These are phyloP conservation scores for Lateolabrax maculatus DNA, from an alignment of 2,797 vertebrate genomes.

Conservation along the genomic window DNA sequence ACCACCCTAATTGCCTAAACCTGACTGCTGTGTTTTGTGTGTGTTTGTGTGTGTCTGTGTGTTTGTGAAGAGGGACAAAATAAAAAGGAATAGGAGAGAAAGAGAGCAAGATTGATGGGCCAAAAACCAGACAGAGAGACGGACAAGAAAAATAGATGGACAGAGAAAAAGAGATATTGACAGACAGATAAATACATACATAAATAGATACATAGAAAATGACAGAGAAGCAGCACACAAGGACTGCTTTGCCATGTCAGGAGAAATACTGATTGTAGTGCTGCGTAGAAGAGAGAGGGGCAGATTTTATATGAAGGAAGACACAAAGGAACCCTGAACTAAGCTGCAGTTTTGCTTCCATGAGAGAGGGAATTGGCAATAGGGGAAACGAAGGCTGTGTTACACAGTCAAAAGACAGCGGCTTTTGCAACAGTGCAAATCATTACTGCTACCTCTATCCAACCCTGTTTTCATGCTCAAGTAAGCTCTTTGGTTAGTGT, in stretches of 20 bases:
- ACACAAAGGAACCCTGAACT: conserved; percentile 60
- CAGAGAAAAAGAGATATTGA: conserved; percentile 29
- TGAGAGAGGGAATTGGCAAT: conserved; percentile 44
- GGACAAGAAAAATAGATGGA: conserved; percentile 16
- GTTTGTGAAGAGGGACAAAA: conserved; percentile 9
- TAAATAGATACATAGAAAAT: conserved; percentile 37
- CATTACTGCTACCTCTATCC: conserved; percentile 65
- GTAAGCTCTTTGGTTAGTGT: conserved; percentile 62
- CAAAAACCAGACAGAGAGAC: conserved; percentile 17
- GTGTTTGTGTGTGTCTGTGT: background rate
- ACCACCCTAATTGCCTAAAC: conserved; percentile 45
- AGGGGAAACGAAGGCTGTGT: conserved; percentile 29
- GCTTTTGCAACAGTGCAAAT: conserved; percentile 57
- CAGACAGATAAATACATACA: conserved; percentile 39
- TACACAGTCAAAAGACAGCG: conserved; percentile 55
- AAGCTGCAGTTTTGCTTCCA: conserved; percentile 49
- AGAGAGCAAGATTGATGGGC: conserved; percentile 26
- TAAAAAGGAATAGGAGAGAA: conserved; percentile 14
- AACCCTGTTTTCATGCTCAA: conserved; percentile 72
- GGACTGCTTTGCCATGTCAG: conserved; percentile 46
- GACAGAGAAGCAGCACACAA: conserved; percentile 29
- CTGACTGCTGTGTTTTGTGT: conserved; percentile 23
- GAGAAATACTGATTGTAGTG: conserved; percentile 59
- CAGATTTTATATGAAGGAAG: conserved; percentile 46
- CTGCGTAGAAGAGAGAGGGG: conserved; percentile 47